phyloP scores from a whole-genome alignment of 2,888 invertebrate genomes.

The Drosophila meridionalis region DNA sequence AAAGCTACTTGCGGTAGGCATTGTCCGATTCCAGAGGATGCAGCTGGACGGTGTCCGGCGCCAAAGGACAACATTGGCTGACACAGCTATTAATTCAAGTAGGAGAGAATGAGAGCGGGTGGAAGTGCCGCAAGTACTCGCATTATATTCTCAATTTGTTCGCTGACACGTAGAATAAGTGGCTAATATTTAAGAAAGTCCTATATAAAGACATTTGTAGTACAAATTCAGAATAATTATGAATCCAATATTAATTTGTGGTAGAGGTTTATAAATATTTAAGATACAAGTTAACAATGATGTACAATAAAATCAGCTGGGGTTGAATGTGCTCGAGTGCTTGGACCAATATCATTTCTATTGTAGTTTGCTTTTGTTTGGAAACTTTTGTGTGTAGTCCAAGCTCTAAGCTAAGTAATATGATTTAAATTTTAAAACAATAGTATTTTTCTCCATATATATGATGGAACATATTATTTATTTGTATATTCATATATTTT shows the following conservation, averaged over 20 bases:
- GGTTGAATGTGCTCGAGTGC: too few relatives aligned
- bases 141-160: not conserved
- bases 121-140: not conserved
- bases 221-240: not conserved
- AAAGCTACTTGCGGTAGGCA: constrained; percentile 42
- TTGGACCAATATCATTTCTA: too few relatives aligned
- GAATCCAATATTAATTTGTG: too few relatives aligned
- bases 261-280: too few relatives aligned
- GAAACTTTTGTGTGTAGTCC: not conserved
- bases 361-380: too few relatives aligned
- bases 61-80: not conserved
- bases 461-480: too few relatives aligned
- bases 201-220: not conserved
- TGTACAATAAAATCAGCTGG: too few relatives aligned
- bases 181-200: not conserved
- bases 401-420: not conserved
- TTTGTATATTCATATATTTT: too few relatives aligned
- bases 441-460: too few relatives aligned
- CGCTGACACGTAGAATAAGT: not conserved
- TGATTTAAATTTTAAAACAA: too few relatives aligned
- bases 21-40: constrained; percentile 13
- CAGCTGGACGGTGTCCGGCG: not conserved
- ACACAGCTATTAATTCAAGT: not conserved
- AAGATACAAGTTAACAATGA: too few relatives aligned
- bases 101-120: too few relatives aligned